Conservation (phyloP, 2,888 invertebrate species). For the Eupithecia pulchellata region DNA sequence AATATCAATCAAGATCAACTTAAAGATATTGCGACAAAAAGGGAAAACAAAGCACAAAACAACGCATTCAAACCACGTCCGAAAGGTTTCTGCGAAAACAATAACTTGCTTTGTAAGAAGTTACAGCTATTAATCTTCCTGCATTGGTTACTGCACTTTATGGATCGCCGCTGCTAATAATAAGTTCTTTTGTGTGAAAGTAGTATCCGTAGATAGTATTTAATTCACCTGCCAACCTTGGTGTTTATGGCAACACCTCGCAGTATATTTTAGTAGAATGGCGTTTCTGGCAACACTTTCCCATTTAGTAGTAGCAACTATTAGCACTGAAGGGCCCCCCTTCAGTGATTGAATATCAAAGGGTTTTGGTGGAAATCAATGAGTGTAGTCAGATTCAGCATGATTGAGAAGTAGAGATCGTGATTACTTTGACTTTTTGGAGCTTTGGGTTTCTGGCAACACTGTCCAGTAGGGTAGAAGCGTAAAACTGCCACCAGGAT, state of each 20-base stretch:
- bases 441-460: too few species aligned
- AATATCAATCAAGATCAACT: conserved; percentile 1
- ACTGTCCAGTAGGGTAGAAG: too few species aligned
- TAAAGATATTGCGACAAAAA: background rate
- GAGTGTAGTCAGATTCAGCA: background rate
- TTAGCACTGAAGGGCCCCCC: too few species aligned
- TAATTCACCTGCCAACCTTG: background rate
- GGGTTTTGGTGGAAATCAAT: background rate
- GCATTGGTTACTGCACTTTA: conserved; percentile 33
- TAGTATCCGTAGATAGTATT: background rate
- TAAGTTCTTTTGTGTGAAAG: conserved; percentile 33
- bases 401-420: background rate
- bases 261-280: too few species aligned
- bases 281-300: too few species aligned
- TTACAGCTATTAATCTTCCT: conserved; percentile 31
- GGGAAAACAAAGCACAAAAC: background rate
- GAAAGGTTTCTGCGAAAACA: conserved; percentile 17
- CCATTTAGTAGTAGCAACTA: too few species aligned
- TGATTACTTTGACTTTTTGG: too few species aligned
- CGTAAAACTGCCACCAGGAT: too few species aligned
- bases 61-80: conserved; percentile 23
- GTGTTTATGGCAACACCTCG: conserved; percentile 2
- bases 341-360: background rate
- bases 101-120: conserved; percentile 23
- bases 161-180: conserved; percentile 20